phyloP scores from a whole-genome alignment of 1,140 invertebrate species.

The Drosophila kikkawai region DNA sequence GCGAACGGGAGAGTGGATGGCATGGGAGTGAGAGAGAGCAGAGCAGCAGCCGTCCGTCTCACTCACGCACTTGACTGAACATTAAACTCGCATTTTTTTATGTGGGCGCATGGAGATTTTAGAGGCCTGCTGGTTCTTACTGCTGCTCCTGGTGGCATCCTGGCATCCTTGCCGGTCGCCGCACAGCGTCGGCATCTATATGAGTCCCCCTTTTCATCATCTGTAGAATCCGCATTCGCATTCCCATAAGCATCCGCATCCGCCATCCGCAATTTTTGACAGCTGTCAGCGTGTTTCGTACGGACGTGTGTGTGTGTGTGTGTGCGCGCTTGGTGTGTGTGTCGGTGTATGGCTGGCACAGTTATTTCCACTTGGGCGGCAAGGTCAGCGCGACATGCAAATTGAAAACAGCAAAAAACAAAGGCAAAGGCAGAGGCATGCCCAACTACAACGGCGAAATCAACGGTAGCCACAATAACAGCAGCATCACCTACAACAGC shows the following conservation, averaged over 20 bases:
- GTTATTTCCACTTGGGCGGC: conserved; percentile 69
- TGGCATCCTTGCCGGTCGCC: conserved; percentile 43
- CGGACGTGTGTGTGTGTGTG: conserved; percentile 14
- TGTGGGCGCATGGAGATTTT: conserved; percentile 53
- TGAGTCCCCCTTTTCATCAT: conserved; percentile 23
- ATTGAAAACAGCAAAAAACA: conserved; percentile 65
- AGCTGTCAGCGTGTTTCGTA: conserved; percentile 62
- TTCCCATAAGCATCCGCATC: conserved; percentile 16
- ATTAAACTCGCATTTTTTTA: conserved; percentile 63
- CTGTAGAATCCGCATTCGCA: conserved; percentile 49
- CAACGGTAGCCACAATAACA: conserved; percentile 16
- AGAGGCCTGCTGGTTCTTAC: conserved; percentile 57
- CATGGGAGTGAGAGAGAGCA: conserved; percentile 7
- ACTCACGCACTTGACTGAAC: conserved; percentile 77
- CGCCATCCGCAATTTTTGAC: conserved; percentile 59
- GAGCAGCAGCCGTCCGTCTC: conserved; percentile 20
- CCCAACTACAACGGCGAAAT: conserved; percentile 14
- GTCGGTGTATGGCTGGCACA: conserved; percentile 55
- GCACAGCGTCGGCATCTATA: conserved; percentile 48
- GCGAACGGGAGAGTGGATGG: conserved; percentile 13
- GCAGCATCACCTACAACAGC: conserved; percentile 6
- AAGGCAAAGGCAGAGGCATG: conserved; percentile 23
- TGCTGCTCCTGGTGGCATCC: conserved; percentile 32
- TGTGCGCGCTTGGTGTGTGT: conserved; percentile 6
- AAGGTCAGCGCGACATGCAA: conserved; percentile 76